Evolutionary conservation across 2,797 vertebrate genomes (phyloP).

Genomic region (Rhyacichthys aspro): DNA sequence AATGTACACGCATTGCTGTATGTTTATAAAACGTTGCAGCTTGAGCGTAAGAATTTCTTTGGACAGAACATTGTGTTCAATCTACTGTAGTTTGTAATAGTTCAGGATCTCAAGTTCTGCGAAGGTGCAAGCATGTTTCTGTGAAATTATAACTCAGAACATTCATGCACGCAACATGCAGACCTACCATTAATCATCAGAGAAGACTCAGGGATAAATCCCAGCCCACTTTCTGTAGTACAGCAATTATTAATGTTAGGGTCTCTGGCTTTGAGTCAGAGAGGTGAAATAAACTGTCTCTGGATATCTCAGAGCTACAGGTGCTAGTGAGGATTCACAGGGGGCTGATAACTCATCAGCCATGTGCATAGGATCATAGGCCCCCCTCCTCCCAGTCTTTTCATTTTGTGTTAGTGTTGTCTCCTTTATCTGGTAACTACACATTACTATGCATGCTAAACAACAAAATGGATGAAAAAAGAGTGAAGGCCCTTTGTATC

Average conservation of each 20-base stretch:
- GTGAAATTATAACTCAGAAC: slow-evolving; percentile 23
- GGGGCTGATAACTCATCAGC: slow-evolving; percentile 64
- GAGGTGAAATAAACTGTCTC: slow-evolving; percentile 37
- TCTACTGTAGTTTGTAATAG: neutral
- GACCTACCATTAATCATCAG: slow-evolving; percentile 12
- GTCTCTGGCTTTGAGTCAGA: slow-evolving; percentile 35
- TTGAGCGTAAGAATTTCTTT: slow-evolving; percentile 37
- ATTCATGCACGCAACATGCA: slow-evolving; percentile 15
- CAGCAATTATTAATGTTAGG: slow-evolving; percentile 50
- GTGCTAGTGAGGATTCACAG: slow-evolving; percentile 40
- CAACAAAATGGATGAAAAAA: slow-evolving; percentile 2
- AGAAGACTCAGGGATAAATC: slow-evolving; percentile 20
- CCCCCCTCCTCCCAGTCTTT: slow-evolving; percentile 71
- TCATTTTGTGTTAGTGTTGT: slow-evolving; percentile 77
- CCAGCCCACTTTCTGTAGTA: slow-evolving; percentile 12
- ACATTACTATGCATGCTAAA: slow-evolving; percentile 7
- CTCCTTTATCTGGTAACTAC: slow-evolving; percentile 46
- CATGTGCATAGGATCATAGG: slow-evolving; percentile 66
- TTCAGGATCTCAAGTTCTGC: slow-evolving; percentile 5
- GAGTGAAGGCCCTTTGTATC: slow-evolving; percentile 27
- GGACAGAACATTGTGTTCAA: slow-evolving; percentile 22
- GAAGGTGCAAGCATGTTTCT: slow-evolving; percentile 8
- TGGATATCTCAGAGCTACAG: slow-evolving; percentile 57
- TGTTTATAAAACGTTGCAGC: slow-evolving; percentile 38
- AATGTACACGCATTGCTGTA: slow-evolving; percentile 47